A percentile compares a stretch with the other conserved stretches of the same genome.
phyloP scores from a whole-genome alignment of 2,113 vertebrate genomes.

The Gasterosteus nipponicus region DNA sequence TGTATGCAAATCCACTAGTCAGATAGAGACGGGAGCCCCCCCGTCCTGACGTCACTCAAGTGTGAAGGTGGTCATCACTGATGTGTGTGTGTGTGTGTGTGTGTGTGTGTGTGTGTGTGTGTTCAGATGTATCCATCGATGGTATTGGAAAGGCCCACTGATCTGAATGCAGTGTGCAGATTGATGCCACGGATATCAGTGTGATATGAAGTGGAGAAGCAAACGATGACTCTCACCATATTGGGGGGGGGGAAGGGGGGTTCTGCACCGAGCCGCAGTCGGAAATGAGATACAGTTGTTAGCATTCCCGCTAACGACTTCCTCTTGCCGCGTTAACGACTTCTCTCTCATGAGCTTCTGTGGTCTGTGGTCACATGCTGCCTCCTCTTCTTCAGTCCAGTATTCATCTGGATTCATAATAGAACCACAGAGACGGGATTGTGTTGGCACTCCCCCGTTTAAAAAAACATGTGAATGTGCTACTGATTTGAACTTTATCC shows the following conservation, averaged over 20 bases:
- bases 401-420: background rate
- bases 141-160: slow-evolving; percentile 56
- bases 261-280: background rate
- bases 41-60: slow-evolving; percentile 34
- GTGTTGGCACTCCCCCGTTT: background rate
- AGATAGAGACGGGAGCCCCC: slow-evolving; percentile 19
- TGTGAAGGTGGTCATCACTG: slow-evolving; percentile 63
- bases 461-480: slow-evolving; percentile 2
- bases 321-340: too few species aligned
- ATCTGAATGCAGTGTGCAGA: slow-evolving; percentile 39
- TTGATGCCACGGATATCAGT: slow-evolving; percentile 63
- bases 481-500: slow-evolving; percentile 16
- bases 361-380: background rate
- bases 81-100: slow-evolving; percentile 44
- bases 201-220: slow-evolving; percentile 62
- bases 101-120: slow-evolving; percentile 37
- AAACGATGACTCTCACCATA: slow-evolving; percentile 61
- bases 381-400: background rate
- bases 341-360: slow-evolving; percentile 1
- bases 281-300: slow-evolving; percentile 25
- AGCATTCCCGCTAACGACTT: slow-evolving; percentile 23
- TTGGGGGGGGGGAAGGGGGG: slow-evolving; percentile 36
- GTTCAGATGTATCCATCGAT: slow-evolving; percentile 38
- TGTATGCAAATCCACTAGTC: background rate
- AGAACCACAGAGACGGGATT: background rate